Base-by-base conservation (phyloP, 2,797 vertebrate species). In the Morelia viridis region DNA sequence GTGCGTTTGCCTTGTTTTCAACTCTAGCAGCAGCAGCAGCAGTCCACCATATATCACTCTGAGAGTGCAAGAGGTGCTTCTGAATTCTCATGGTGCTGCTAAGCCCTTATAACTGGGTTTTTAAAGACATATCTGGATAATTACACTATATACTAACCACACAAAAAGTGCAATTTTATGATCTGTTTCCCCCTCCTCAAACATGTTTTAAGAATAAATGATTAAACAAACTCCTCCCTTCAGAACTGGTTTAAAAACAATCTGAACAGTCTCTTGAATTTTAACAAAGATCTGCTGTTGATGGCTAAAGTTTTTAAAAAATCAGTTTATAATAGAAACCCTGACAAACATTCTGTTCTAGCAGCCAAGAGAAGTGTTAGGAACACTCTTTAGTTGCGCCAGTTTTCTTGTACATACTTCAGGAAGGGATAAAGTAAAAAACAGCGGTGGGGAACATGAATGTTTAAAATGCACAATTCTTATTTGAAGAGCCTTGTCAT, bases 271-370 rank as follows among this genome's bases (percentile, higher is more conserved):
- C 58, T 35, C 57, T 60, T 46, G 87, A 93, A 41, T 1, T 87
- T 80, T 58, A 89, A 85, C 8, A 92, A n/a, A 57, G 64, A 64
- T 61, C 89, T 46, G 71, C 15, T 92, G 71, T 12, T 91, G 62
- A 90, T 28, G 68, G 89, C 91, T 5, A 84, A 12, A 92, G 19
- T n/a, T 56, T 35, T 92, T 41, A 95, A 92, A 95, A 92, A 90
- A 85, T 31, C 60, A 13, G 1, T 65, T 91, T 93, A 35, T 76
- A 61, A 41, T 0, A 0, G 62, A 58, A 87, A 89, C 93, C 62
- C 13, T 46, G 26, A 90, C 31, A 94, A 57, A 88, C 65, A 85
- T 31, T 80, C 24, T 68, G 22, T 19, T 31, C 53, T 1, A 35
- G 24, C 31, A 91, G 22, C 28, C 50, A 92, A 92, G 61, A 83